phyloP scores from a whole-genome alignment of 2,797 vertebrate species.

The Labeo calbasu region DNA sequence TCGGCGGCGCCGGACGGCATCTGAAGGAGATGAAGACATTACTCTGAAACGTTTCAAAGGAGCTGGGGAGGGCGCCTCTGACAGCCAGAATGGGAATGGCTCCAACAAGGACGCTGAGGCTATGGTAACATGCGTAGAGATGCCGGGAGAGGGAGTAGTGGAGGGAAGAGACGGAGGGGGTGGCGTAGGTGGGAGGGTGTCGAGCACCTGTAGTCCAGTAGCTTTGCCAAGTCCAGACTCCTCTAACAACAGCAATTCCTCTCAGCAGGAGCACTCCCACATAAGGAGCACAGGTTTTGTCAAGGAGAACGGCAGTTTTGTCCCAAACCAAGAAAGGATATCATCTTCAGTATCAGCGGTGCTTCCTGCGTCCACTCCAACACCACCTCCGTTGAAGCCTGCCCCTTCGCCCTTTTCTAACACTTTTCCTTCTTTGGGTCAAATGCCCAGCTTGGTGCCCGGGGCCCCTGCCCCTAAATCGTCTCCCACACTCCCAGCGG shows the following conservation, averaged over 20 bases:
- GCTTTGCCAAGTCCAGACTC: constrained; percentile 61
- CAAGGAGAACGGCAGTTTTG: constrained; percentile 93
- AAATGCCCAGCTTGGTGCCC: constrained; percentile 81
- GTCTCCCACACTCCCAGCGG: constrained; percentile 65
- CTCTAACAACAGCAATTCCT: constrained; percentile 62
- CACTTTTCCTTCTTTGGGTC: constrained; percentile 83
- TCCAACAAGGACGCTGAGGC: constrained; percentile 80
- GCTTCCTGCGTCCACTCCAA: constrained; percentile 72
- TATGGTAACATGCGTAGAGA: constrained; percentile 79
- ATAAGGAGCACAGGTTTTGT: constrained; percentile 77
- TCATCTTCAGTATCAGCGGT: constrained; percentile 76
- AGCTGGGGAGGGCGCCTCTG: constrained; percentile 75
- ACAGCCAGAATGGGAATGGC: constrained; percentile 80
- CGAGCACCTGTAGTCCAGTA: constrained; percentile 71
- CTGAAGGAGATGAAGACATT: constrained; percentile 90
- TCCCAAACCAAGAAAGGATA: constrained; percentile 86
- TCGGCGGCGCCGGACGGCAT: constrained; percentile 88
- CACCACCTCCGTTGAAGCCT: constrained; percentile 80
- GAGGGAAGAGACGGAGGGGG: constrained; percentile 66
- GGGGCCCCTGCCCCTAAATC: constrained; percentile 76
- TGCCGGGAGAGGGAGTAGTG: constrained; percentile 68
- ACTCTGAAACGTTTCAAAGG: constrained; percentile 93
- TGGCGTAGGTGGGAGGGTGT: constrained; percentile 68
- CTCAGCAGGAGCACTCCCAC: constrained; percentile 86
- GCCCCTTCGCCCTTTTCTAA: constrained; percentile 88